Evolutionary conservation across 2,888 invertebrate genomes (phyloP), one percentile per base, ranked within the genome.

Genomic region (Pardosa pseudoannulata): DNA sequence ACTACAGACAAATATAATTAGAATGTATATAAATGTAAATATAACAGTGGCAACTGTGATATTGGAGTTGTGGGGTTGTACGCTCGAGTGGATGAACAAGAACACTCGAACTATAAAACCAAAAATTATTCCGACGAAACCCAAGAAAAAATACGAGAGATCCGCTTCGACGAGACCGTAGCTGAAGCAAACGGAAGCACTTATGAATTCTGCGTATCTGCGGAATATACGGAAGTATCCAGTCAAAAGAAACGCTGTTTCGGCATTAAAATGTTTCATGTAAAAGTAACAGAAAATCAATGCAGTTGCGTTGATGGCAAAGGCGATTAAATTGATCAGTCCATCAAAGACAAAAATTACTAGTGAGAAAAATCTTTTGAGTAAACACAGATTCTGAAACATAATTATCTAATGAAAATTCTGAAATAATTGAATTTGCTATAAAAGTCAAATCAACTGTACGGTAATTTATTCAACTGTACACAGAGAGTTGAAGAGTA

Each of bases 121-220:
- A 1, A 27, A 9, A 1, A 31, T 1, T 23, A 82, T 71, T 23
- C 68, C 75, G 1, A 41, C 0, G 1, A 41, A 2, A 16, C 82
- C 82, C 0, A 70, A 16, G 9, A n/a, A 16, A 2, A 68, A 32
- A 32, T 75, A 75, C 13, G 27, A 27, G 0, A 56, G n/a, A 13
- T 82, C 75, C 23, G 76, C 13, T 27, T 82, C 75, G 36, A 82
- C n/a, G n/a, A 82, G 29, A 0, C 82, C 82, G 31, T 76, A 82
- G 29, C 70, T 62, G 23, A 82, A 36, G 46, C 82, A 82, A 16
- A 64, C 56, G 2, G 39, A 23, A 62, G 82, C 82, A 16, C 82
- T 64, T 27, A 82, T 64, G 46, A 75, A 75, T 19, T 82, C 82
- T 0, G 82, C 82, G 28, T 76, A 76, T 31, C 46, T 75, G 29